A percentile compares a stretch with the other conserved stretches of the same genome.
phyloP scores from a whole-genome alignment of 2,888 invertebrate genomes.

The Xestia c-nigrum region DNA sequence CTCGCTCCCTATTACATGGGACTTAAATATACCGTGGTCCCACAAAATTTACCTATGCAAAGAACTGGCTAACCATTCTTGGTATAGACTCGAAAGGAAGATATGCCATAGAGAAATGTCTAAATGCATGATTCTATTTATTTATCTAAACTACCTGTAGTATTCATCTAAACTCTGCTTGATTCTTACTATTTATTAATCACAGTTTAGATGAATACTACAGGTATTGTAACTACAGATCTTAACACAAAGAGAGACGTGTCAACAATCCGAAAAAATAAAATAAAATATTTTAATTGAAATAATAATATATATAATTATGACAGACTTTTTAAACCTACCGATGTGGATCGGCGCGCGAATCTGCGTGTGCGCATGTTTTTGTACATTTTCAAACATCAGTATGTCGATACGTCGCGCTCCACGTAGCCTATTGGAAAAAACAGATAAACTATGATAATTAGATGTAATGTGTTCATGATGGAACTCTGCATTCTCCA shows the following conservation, averaged over 20 bases:
- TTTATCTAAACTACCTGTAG: too few species aligned
- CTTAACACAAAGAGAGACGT: background rate
- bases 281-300: conserved; percentile 1
- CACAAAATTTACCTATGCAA: background rate
- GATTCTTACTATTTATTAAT: background rate
- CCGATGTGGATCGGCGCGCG: conserved; percentile 82
- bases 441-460: conserved; percentile 89
- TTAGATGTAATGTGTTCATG: conserved; percentile 84
- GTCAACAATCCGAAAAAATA: background rate
- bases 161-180: too few species aligned
- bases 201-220: background rate
- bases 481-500: conserved; percentile 76
- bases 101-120: background rate
- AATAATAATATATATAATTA: conserved; percentile 60
- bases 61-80: background rate
- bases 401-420: conserved; percentile 86
- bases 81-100: background rate
- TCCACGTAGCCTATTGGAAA: conserved; percentile 88
- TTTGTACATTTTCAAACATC: conserved; percentile 84
- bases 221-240: background rate
- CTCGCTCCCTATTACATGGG: background rate
- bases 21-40: background rate
- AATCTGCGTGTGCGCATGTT: conserved; percentile 79
- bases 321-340: conserved; percentile 87
- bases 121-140: too few species aligned